These are phyloP conservation scores for Pentamera pediparva DNA, from an alignment of 53 echinoderm and acorn worm species.

Conservation along the genomic window DNA sequence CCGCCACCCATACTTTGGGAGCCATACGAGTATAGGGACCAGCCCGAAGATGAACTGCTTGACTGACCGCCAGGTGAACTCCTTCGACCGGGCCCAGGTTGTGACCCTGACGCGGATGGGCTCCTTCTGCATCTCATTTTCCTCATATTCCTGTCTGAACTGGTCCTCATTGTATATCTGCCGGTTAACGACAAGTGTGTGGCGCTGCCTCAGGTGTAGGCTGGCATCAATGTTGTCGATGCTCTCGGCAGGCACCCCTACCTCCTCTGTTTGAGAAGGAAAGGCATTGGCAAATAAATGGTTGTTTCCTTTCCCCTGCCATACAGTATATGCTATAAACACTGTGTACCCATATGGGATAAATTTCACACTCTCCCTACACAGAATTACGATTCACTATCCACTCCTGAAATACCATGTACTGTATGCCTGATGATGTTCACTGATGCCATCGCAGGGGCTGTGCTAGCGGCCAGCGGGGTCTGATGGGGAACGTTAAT, in stretches of 20 bases:
- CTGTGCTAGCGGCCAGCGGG: too few species aligned
- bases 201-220: slow-evolving; percentile 18
- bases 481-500: too few species aligned
- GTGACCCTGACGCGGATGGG: slow-evolving; percentile 15
- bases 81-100: neutral
- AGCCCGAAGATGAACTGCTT: slow-evolving; percentile 11
- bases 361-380: too few species aligned
- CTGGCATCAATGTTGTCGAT: slow-evolving; percentile 28
- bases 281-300: too few species aligned
- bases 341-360: too few species aligned
- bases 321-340: too few species aligned
- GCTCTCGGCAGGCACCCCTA: slow-evolving; percentile 27
- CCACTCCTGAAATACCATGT: too few species aligned
- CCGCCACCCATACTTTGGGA: slow-evolving; percentile 35
- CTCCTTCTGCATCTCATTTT: slow-evolving; percentile 29
- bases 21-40: slow-evolving; percentile 41
- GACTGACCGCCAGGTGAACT: slow-evolving; percentile 7
- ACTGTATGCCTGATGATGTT: too few species aligned
- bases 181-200: slow-evolving; percentile 52
- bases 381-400: too few species aligned
- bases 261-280: neutral
- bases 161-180: slow-evolving; percentile 75
- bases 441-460: too few species aligned
- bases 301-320: too few species aligned
- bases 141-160: slow-evolving; percentile 58